phyloP scores from a whole-genome alignment of 2,797 vertebrate species.

The Pseudochirops corinnae region DNA sequence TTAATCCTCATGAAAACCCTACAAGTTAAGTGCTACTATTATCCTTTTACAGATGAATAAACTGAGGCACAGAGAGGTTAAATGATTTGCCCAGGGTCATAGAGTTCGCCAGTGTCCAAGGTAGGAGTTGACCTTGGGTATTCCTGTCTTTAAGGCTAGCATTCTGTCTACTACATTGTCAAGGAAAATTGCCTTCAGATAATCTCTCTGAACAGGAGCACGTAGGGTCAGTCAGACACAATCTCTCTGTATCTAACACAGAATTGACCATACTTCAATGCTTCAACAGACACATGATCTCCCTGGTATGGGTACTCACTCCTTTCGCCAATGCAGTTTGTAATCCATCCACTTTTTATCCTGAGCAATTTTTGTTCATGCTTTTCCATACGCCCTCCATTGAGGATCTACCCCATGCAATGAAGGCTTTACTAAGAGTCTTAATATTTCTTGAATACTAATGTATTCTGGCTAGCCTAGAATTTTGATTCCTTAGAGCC shows the following conservation, averaged over 20 bases:
- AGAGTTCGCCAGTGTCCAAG: not conserved
- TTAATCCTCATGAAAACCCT: not conserved
- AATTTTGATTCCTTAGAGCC: not conserved
- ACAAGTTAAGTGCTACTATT: not conserved
- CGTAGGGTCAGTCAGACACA: accelerated
- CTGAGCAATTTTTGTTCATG: not conserved
- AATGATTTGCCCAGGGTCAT: not conserved
- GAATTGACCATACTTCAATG: not conserved
- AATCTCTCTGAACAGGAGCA: not conserved
- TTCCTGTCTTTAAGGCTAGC: not conserved
- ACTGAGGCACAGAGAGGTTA: not conserved
- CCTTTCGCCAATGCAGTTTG: not conserved
- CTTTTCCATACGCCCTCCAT: not conserved
- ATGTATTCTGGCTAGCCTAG: not conserved
- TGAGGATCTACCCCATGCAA: not conserved
- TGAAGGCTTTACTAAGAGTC: not conserved
- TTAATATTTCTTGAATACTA: not conserved
- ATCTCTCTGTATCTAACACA: not conserved
- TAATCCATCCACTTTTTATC: not conserved
- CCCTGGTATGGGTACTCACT: not conserved
- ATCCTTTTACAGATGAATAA: not conserved
- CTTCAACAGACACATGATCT: not conserved
- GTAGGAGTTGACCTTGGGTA: not conserved
- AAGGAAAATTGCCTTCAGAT: not conserved
- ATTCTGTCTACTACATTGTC: not conserved